Base-by-base conservation (phyloP, 2,888 invertebrate genomes). In the Chesias legatella region DNA sequence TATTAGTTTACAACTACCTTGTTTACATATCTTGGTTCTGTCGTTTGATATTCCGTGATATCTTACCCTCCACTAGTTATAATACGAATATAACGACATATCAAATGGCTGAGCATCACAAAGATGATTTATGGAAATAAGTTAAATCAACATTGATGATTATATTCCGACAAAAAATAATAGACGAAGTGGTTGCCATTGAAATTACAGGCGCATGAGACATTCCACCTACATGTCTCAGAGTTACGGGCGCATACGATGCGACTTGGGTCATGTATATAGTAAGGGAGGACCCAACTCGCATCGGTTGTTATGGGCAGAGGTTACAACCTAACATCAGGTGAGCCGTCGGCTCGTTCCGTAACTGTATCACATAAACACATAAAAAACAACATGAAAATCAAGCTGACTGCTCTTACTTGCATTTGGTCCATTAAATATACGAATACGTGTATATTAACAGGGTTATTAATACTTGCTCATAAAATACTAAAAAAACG, bases 21-120 rank as follows among this genome's bases (percentile, higher is more conserved):
- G 65, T 66, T 73, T 63, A 67, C 73, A 73, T 75, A 72, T 58
- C 79, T 78, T 77, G 76, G 77, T 76, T 65, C 62, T 39, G 48
- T 63, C 68, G 70, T 80, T 77, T 68, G 75, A 75, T 75, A 70
- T 47, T 74, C 67, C 73, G 51, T 75, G 76, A 73, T 73, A 70
- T 22, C 27, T 33, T 43, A 49, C 43, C 39, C 48, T 35, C 36
- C 23, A 47, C 36, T 55, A 60, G 47, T 60, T 60, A 55, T 56
- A 55, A 60, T 60, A 46, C 32, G 44, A 51, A 53, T 53, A 53
- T 59, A 52, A 54, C 48, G 11, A 32, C 38, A 20, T 17, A 32
- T 36, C 27, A 17, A n/a, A n/a, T n/a, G n/a, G n/a, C n/a, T n/a
- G n/a, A n/a, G n/a, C n/a, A 17, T 17, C 5, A 17, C 1, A 10